Evolutionary conservation across 2,888 invertebrate species (phyloP).

Genomic region (Cosmia pyralina): DNA sequence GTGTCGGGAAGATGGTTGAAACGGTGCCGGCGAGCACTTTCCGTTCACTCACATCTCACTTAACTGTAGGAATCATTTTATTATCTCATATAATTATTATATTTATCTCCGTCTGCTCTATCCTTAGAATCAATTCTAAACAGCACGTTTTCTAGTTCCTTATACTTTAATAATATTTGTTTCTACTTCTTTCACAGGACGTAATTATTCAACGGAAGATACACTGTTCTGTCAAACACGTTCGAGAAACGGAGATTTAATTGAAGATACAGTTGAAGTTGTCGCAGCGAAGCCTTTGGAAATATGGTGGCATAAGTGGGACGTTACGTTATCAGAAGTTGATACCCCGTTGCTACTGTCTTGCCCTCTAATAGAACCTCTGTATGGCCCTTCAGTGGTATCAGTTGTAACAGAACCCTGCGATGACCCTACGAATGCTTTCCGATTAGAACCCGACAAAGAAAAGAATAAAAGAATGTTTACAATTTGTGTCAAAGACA

Average conservation of each 20-base stretch:
- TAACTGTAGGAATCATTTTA: constrained; percentile 54
- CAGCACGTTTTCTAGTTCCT: constrained; percentile 13
- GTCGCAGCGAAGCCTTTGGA: constrained; percentile 90
- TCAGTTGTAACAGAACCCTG: constrained; percentile 89
- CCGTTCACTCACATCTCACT: constrained; percentile 50
- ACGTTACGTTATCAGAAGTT: constrained; percentile 81
- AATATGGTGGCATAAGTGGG: constrained; percentile 92
- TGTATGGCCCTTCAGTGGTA: constrained; percentile 80
- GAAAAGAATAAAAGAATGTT: constrained; percentile 80
- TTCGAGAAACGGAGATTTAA: constrained; percentile 71
- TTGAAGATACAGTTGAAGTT: constrained; percentile 86
- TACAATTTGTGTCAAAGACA: constrained; percentile 93
- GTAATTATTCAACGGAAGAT: constrained; percentile 79
- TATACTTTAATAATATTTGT: constrained; percentile 19
- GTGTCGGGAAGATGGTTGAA: constrained; percentile 49
- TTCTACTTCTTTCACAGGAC: constrained; percentile 77
- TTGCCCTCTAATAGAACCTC: constrained; percentile 90
- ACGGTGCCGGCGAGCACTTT: constrained; percentile 47
- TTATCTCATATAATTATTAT: constrained; percentile 38
- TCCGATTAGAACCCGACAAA: constrained; percentile 74
- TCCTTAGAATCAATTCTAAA: constrained; percentile 14
- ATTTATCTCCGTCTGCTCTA: constrained; percentile 28
- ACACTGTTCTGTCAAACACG: constrained; percentile 90
- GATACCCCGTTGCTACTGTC: constrained; percentile 91
- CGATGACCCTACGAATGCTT: constrained; percentile 82